A percentile compares a stretch with the other conserved stretches of the same genome.
phyloP scores from a whole-genome alignment of 2,113 vertebrate genomes.

The Upupa epops region DNA sequence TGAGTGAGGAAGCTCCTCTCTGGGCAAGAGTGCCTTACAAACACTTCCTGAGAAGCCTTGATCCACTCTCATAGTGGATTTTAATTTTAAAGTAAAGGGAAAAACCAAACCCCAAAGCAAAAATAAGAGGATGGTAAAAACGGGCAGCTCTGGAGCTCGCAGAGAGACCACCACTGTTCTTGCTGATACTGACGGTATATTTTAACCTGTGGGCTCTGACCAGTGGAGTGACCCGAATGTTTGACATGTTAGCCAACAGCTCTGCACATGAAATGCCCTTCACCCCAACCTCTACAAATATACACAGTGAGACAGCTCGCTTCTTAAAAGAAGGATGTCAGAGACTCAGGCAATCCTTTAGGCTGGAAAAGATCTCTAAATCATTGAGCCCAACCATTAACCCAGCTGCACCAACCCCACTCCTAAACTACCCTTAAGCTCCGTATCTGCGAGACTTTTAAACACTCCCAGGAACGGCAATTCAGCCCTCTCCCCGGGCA shows the following conservation, averaged over 20 bases:
- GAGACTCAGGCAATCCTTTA: too few relatives aligned
- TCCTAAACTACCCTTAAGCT: too few relatives aligned
- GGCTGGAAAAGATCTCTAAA: too few relatives aligned
- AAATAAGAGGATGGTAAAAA: neutral
- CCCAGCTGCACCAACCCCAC: too few relatives aligned
- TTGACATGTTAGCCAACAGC: neutral
- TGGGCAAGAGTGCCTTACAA: neutral
- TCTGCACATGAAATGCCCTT: neutral
- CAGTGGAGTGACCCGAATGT: too few relatives aligned
- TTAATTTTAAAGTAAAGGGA: neutral
- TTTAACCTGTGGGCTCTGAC: neutral
- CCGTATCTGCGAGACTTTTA: too few relatives aligned
- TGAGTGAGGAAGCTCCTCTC: neutral
- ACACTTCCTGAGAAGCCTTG: neutral
- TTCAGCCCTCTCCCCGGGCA: too few relatives aligned
- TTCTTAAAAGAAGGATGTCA: neutral
- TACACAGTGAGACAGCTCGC: neutral
- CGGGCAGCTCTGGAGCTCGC: neutral
- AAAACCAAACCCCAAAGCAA: rapidly evolving
- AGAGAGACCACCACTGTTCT: neutral
- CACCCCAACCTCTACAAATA: neutral
- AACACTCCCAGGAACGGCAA: too few relatives aligned
- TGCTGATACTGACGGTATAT: neutral
- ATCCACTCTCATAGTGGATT: neutral
- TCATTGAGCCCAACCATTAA: too few relatives aligned